phyloP scores from a whole-genome alignment of 1,140 invertebrate genomes.

The Hermatobates lingyangjiaoensis region DNA sequence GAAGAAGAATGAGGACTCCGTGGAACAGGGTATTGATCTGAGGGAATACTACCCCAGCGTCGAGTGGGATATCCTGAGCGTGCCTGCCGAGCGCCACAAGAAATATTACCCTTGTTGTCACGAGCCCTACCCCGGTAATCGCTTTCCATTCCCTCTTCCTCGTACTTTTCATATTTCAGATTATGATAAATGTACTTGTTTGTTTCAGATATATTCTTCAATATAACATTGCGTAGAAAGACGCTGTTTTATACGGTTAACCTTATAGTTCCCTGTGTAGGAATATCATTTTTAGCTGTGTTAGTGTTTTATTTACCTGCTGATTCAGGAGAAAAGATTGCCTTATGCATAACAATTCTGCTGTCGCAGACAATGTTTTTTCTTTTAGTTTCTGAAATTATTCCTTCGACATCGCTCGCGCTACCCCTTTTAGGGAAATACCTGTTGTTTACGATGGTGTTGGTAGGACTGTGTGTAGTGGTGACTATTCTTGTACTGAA shows the following conservation, averaged over 20 bases:
- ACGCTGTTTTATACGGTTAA: constrained; percentile 95
- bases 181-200: not conserved
- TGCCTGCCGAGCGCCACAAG: constrained; percentile 74
- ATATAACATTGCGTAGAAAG: constrained; percentile 85
- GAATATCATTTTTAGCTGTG: constrained; percentile 77
- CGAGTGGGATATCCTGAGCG: constrained; percentile 92
- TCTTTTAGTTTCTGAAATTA: constrained; percentile 91
- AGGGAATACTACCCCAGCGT: constrained; percentile 87
- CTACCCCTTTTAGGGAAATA: constrained; percentile 94
- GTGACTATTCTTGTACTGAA: constrained; percentile 96
- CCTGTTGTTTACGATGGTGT: constrained; percentile 93
- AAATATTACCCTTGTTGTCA: constrained; percentile 77
- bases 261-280: constrained; percentile 81
- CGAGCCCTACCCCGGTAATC: constrained; percentile 63
- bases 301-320: constrained; percentile 95
- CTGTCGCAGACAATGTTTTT: constrained; percentile 99
- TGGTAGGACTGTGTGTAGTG: constrained; percentile 89
- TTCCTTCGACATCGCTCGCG: constrained; percentile 93
- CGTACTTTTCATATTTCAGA: not conserved
- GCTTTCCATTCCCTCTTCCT: no score
- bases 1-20: constrained; percentile 52
- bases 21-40: constrained; percentile 79
- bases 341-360: constrained; percentile 93
- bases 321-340: constrained; percentile 96
- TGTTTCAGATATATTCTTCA: constrained; percentile 83